Evolutionary conservation across 2,888 invertebrate genomes (phyloP).

Genomic region (Pyrrhia umbra): DNA sequence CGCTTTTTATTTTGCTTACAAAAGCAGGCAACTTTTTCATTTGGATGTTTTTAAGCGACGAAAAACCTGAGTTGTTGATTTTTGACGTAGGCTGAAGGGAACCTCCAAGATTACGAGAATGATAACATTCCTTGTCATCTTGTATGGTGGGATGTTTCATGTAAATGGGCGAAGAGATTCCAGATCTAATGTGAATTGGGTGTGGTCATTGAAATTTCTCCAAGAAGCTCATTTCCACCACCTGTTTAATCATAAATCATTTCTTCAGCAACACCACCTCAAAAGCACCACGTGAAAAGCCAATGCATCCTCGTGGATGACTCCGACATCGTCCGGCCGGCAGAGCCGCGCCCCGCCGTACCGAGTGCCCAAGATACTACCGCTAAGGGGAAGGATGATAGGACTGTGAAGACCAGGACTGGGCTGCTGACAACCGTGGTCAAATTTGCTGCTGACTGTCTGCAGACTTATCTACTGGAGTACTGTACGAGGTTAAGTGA

Average conservation of each 20-base stretch:
- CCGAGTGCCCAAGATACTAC: slow-evolving; percentile 31
- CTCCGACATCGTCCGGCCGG: slow-evolving; percentile 63
- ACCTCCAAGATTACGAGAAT: too few relatives aligned
- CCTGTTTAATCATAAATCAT: neutral
- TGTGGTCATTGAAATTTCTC: too few relatives aligned
- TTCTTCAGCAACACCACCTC: slow-evolving; percentile 73
- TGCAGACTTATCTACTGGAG: slow-evolving; percentile 87
- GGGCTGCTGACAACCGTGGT: slow-evolving; percentile 79
- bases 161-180: too few relatives aligned
- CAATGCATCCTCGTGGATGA: slow-evolving; percentile 82
- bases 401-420: slow-evolving; percentile 76
- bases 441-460: slow-evolving; percentile 85
- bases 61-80: too few relatives aligned
- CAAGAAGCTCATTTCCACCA: too few relatives aligned
- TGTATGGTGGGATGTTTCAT: too few relatives aligned
- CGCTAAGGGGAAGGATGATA: slow-evolving; percentile 65
- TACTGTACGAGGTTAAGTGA: slow-evolving; percentile 89
- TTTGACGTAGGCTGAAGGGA: too few relatives aligned
- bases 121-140: too few relatives aligned
- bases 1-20: too few relatives aligned
- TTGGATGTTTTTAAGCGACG: too few relatives aligned
- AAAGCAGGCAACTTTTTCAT: too few relatives aligned
- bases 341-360: slow-evolving; percentile 40
- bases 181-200: too few relatives aligned
- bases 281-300: slow-evolving; percentile 79